Base-by-base conservation (phyloP, 2,888 invertebrate genomes). In the Choreutis nemorana region DNA sequence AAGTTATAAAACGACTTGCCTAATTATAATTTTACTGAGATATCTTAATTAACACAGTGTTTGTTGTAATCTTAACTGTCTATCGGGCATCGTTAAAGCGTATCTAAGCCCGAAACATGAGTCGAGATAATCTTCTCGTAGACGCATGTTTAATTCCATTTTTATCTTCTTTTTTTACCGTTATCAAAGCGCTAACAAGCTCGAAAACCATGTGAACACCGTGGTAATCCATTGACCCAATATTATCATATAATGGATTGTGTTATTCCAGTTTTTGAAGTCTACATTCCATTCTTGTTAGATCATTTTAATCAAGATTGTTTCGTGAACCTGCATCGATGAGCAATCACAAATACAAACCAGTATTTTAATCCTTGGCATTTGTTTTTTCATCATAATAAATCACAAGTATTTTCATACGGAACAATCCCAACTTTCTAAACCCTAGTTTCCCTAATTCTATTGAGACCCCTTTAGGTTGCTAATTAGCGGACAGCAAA, bases 21-120 rank as follows among this genome's bases (percentile, higher is more conserved):
- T 32, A 34, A 46, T 44, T 44, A 41, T 30, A 28, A 35, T 37
- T 44, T 46, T 39, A 44, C 39, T 41, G 41, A 46, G 44, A 46
- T 44, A 21, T 41, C 34, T n/a, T n/a, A n/a, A n/a, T n/a, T n/a
- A n/a, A 34, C 42, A 45, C 41, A 39, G 41, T 37, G 37, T 42
- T 43, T 40, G 30, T 36, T 35, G 31, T 46, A 40, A 55, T 55
- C 52, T 50, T 33, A 45, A 47, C 44, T 42, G 46, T 47, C 36
- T 36, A 50, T 53, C 51, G 42, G 37, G 44, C 39, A 35, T 48
- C 33, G 34, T 36, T 35, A 37, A 36, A 36, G 41, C 40, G 26
- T n/a, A n/a, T n/a, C n/a, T n/a, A n/a, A n/a, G n/a, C n/a, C n/a
- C n/a, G n/a, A n/a, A n/a, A n/a, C n/a, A n/a, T n/a, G n/a, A n/a